Base-by-base conservation (phyloP, 2,888 invertebrate genomes). In the Melitaea athalia region DNA sequence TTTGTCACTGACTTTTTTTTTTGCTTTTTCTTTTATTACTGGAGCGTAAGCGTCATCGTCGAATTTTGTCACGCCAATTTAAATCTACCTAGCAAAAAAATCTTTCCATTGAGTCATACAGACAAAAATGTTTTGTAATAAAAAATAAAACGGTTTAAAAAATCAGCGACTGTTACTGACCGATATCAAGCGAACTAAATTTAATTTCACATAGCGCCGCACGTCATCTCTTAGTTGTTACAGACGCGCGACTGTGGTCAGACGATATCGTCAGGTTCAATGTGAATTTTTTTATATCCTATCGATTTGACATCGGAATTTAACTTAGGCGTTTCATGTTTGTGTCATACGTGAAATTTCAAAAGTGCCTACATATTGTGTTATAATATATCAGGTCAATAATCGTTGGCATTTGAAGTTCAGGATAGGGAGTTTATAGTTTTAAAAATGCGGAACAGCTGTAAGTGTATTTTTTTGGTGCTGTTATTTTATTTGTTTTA, bases 221-320 rank as follows among this genome's bases (percentile, higher is more conserved):
- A 87, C 90, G 90, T 89, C 86, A 88, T 83, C 77, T 74, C 80
- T 86, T 89, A 91, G 92, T 91, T 84, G 88, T 85, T 79, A 80
- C 82, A 83, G 84, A 82, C 81, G 82, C 88, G 86, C 85, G 86
- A 86, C 84, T 89, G 85, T 77, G 85, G 82, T 79, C 79, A 84
- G 87, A 82, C 85, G 87, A 82, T 86, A 85, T 85, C 71, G 68
- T 85, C 81, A 82, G 79, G 79, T 78, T 76, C 80, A 77, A 77
- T 79, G 79, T 78, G 74, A 79, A 76, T 82, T 76, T 80, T 78
- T 80, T 80, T 74, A 76, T 78, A 79, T 82, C 77, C 78, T 87
- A 90, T 90, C 81, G 88, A 89, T 88, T 90, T 85, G 82, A 79
- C 74, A 79, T 81, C 75, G 72, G 74, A 72, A 80, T 78, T 79